Evolutionary conservation across 2,113 vertebrate genomes (phyloP), one percentile per base, ranked within the genome.

Genomic region (Ictalurus punctatus): DNA sequence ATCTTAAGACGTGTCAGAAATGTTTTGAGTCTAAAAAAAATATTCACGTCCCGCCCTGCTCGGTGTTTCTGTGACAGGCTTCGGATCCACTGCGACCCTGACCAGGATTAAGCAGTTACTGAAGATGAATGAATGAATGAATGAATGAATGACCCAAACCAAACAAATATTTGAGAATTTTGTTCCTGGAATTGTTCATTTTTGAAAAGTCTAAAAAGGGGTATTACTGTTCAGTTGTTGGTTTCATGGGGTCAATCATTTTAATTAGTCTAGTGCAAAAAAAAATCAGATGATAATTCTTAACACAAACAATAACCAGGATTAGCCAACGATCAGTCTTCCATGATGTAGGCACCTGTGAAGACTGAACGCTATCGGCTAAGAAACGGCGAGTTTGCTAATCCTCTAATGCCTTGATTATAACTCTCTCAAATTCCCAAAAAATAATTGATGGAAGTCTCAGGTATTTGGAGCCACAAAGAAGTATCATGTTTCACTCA

Each of bases 391-490:
- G 86, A 78, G 58, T 90, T 89, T 89, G 89, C 82, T 91, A 93
- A 92, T 92, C 76, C 84, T 90, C 61, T 71, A 84, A 88, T 90
- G 81, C 91, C 87, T 91, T 90, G 92, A 93, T 92, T 94, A 89
- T 79, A 37, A 85, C 90, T 92, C 87, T 95, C 93, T 95, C 94
- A 83, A 81, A 91, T 94, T 93, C 91, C 80, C 6, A 6, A 21
- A 89, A 90, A 90, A 76, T 93, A 90, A 94, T 78, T 92, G 90
- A 92, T 84, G 89, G 90, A 81, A 91, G 88, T 88, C 90, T 90
- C 87, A 90, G 85, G 92, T 91, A 92, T 94, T 95, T 92, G 93
- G 91, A 89, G 84, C 59, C 89, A 94, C 92, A 93, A 94, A 94
- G 87, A 85, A 89, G 91, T 94, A 92, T 93, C 91, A 92, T 92